phyloP scores from a whole-genome alignment of 2,797 vertebrate genomes.

The Manis pentadactyla region DNA sequence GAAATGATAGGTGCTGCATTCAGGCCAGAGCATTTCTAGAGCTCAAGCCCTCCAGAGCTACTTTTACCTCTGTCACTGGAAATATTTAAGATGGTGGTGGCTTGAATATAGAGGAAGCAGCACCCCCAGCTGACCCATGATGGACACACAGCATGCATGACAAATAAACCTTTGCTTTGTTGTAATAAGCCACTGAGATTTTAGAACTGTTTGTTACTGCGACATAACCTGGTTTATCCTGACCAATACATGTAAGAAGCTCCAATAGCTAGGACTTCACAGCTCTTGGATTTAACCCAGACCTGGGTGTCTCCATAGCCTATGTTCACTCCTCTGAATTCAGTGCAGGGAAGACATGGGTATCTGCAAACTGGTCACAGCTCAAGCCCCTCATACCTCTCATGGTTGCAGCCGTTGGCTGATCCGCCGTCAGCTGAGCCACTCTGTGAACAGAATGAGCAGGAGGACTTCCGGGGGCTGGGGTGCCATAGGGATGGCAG shows the following conservation, averaged over 20 bases:
- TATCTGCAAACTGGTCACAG: background rate
- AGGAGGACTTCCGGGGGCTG: constrained; percentile 94
- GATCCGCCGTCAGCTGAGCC: constrained; percentile 90
- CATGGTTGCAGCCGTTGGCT: constrained; percentile 94
- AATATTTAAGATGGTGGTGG: background rate
- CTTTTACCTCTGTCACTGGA: background rate
- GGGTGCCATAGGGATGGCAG: constrained; percentile 94
- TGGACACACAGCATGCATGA: background rate
- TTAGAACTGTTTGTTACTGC: background rate
- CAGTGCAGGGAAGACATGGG: background rate
- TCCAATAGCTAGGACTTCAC: background rate
- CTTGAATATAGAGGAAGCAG: background rate
- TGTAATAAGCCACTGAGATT: background rate
- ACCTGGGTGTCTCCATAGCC: background rate
- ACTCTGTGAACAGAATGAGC: constrained; percentile 95
- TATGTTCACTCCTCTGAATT: background rate
- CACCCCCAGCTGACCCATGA: background rate
- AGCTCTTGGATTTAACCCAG: background rate
- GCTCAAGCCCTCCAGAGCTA: background rate
- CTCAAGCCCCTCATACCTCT: constrained; percentile 89
- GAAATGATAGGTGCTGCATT: background rate
- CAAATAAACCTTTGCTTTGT: background rate
- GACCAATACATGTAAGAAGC: background rate
- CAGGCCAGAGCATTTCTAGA: background rate
- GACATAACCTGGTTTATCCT: background rate